Evolutionary conservation across 2,797 vertebrate genomes (phyloP), one percentile per base, ranked within the genome.

Genomic region (Allenopithecus nigroviridis): DNA sequence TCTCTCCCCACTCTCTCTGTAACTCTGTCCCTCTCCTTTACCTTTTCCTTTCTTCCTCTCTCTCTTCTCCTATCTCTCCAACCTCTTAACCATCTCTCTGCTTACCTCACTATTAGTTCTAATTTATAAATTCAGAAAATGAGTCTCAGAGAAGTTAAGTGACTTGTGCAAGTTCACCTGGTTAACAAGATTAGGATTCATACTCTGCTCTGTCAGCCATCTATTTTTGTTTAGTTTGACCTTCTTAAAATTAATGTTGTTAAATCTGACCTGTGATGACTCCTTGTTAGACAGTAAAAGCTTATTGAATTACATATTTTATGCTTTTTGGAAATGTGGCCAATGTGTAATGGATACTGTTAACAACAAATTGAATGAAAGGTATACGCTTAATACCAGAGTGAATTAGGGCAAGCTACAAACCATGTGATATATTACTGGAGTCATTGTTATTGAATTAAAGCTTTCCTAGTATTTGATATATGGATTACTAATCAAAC

Each of bases 351-450:
- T n/a, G 17, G 22, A 50, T 55, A 72, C 39, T 33, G 17, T 41
- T 88, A 96, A 21, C 83, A 83, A 78, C 28, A 36, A 94, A 81
- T 48, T 94, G 55, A 76, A 84, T 81, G 53, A 88, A 88, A 88
- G n/a, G 48, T 59, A 87, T 4, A 43, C 5, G 11, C 88, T 84
- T 89, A 92, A 30, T 88, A n/a, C 41, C n/a, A 33, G 61, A 84
- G 14, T 33, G 48, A 92, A 55, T 30, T 39, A 68, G 33, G 36
- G 30, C 28, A 41, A 88, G n/a, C 19, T 61, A 14, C 55, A 94
- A 43, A 33, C 41, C 5, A 75, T 68, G 39, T 57, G n/a, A 43
- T 59, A 14, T 55, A 50, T 76, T 22, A 75, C 14, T 84, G 9
- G n/a, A 85, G 72, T 24, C 26, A 68, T 57, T 61, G 21, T 64